Evolutionary conservation across 2,113 vertebrate genomes (phyloP).

Genomic region (Lophotis ruficrista): DNA sequence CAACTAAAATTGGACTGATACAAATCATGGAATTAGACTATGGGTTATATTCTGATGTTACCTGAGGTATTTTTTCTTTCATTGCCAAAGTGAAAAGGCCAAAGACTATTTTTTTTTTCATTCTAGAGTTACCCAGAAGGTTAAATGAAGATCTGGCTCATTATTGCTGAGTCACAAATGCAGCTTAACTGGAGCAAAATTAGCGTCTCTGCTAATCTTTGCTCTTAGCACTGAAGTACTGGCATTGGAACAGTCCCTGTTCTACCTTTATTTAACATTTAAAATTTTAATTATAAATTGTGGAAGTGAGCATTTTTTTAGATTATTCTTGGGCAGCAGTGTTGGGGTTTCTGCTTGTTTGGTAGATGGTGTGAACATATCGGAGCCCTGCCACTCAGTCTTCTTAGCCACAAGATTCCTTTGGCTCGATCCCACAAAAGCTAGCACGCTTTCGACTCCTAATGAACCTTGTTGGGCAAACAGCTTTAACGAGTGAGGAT

Average conservation of each 20-base stretch:
- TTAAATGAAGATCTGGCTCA: slow-evolving; percentile 8
- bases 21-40: neutral
- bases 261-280: neutral
- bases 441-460: rapidly evolving
- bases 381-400: neutral
- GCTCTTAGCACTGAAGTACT: neutral
- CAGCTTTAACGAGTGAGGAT: rapidly evolving
- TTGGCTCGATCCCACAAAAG: neutral
- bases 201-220: slow-evolving; percentile 4
- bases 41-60: neutral
- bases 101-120: neutral
- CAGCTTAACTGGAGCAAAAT: slow-evolving; percentile 8
- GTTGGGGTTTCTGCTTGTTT: neutral
- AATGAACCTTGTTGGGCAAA: neutral
- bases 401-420: neutral
- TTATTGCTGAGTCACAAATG: slow-evolving; percentile 35
- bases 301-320: neutral
- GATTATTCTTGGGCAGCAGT: neutral
- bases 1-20: neutral
- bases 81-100: neutral
- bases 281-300: neutral
- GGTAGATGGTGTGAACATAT: neutral
- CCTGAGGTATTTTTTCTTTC: slow-evolving; percentile 20
- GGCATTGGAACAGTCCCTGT: neutral
- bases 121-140: neutral